phyloP scores from a whole-genome alignment of 2,888 invertebrate genomes.

The Zele albiditarsus region DNA sequence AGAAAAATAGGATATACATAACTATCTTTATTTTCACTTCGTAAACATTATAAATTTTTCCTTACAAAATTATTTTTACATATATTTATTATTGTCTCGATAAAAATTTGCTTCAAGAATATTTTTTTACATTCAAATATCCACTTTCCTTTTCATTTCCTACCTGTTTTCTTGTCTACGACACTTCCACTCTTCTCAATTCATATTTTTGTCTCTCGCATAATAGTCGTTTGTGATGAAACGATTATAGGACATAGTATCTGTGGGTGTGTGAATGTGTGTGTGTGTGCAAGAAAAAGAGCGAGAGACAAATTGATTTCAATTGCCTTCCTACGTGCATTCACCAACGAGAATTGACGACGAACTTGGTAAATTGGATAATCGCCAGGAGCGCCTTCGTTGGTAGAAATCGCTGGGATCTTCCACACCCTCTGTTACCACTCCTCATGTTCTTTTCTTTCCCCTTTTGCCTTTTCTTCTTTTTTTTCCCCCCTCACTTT shows the following conservation, averaged over 20 bases:
- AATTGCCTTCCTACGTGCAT: constrained; percentile 60
- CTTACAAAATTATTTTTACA: neutral
- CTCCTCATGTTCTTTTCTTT: constrained; percentile 3
- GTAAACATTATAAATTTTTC: neutral
- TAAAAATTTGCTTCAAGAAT: neutral
- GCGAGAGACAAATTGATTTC: constrained; percentile 61
- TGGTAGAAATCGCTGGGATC: constrained; percentile 35
- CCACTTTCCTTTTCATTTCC: neutral
- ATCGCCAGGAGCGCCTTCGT: constrained; percentile 57
- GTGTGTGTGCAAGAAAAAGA: constrained; percentile 23
- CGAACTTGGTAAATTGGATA: constrained; percentile 65
- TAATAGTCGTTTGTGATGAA: constrained; percentile 50
- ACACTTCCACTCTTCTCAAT: neutral
- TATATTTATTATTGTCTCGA: neutral
- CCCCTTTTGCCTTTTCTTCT: constrained; percentile 22
- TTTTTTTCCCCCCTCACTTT: constrained; percentile 21
- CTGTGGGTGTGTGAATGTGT: constrained; percentile 27
- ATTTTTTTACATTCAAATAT: neutral
- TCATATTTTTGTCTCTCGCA: constrained; percentile 30
- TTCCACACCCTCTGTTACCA: constrained; percentile 17
- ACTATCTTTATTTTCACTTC: neutral
- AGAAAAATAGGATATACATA: constrained; percentile 10
- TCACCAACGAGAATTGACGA: constrained; percentile 64
- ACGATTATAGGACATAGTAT: neutral
- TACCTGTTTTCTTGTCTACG: constrained; percentile 11